Evolutionary conservation across 2,888 invertebrate genomes (phyloP), one percentile per base, ranked within the genome.

Genomic region (Synanthedon andrenaeformis): DNA sequence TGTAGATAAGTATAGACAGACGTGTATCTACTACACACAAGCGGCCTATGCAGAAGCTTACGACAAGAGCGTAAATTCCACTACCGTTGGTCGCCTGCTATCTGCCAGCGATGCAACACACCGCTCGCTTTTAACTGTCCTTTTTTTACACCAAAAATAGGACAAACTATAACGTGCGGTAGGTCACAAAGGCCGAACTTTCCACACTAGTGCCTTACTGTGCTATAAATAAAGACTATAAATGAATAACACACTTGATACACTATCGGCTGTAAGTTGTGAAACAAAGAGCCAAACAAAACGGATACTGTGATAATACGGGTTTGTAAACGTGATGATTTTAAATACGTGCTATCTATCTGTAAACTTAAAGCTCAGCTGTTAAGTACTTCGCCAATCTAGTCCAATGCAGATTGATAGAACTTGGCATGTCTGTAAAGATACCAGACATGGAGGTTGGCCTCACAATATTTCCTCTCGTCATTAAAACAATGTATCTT

Each of bases 31-130:
- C 35, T 35, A 35, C 45, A 14, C 45, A 45, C 45, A 45, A 13
- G 42, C 14, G 45, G n/a, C 6, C 45, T 13, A 45, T 14, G 14
- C 45, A 45, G 45, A 13, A 60, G 67, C 65, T 66, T 64, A 66
- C 66, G 61, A 66, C 68, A 67, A 66, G 60, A 59, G 68, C 65
- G 70, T 66, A 72, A 70, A 75, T 76, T 70, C 65, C 64, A 62
- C 62, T 61, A 45, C 59, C 55, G 59, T 56, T 56, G 54, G 54
- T 50, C 54, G 57, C 58, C 10, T 23, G 23, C 23, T 62, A 63
- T 63, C 64, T 62, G 54, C 54, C 53, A 58, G 62, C 63, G 57
- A 59, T 59, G 61, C 48, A 45, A 45, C 41, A 49, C 41, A 35
- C 49, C 45, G 13, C 42, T 49, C 53, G 54, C 52, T 53, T 56